Evolutionary conservation across 2,113 vertebrate genomes (phyloP).

Genomic region (Dendrocopos noguchii): DNA sequence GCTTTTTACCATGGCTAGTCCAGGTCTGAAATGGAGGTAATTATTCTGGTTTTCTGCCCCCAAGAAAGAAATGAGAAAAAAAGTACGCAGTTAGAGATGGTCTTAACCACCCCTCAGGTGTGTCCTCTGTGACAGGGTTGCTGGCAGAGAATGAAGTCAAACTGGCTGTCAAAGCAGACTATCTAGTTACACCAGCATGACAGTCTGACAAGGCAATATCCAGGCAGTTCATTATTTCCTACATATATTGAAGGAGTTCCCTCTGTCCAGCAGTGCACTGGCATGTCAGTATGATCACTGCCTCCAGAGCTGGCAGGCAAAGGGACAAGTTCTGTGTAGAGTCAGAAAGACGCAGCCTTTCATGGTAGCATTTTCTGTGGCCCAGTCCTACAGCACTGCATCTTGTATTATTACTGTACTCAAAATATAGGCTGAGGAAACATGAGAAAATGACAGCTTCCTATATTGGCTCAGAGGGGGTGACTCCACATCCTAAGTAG

Average conservation of each 20-base stretch:
- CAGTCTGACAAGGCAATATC: background rate
- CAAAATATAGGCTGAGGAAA: background rate
- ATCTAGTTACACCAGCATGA: background rate
- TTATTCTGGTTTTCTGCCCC: background rate
- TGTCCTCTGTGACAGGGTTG: background rate
- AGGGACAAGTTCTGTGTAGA: accelerated
- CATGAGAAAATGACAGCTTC: background rate
- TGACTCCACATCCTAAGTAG: background rate
- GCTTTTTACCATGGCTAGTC: background rate
- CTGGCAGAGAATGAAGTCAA: constrained; percentile 14
- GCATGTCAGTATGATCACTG: background rate
- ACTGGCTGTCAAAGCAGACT: background rate
- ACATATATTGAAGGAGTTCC: background rate
- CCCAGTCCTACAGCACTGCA: background rate
- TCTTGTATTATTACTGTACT: background rate
- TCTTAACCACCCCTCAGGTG: background rate
- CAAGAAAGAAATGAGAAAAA: background rate
- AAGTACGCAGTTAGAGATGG: background rate
- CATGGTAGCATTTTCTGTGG: background rate
- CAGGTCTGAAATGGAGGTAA: background rate
- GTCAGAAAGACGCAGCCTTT: background rate
- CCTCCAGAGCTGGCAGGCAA: background rate
- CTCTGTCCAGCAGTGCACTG: background rate
- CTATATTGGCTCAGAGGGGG: background rate
- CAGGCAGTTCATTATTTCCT: background rate